Percentiles rank a stretch among this genome's conserved stretches.
Evolutionary conservation across 2,113 vertebrate species (phyloP).

Genomic region (Seriola rivoliana): DNA sequence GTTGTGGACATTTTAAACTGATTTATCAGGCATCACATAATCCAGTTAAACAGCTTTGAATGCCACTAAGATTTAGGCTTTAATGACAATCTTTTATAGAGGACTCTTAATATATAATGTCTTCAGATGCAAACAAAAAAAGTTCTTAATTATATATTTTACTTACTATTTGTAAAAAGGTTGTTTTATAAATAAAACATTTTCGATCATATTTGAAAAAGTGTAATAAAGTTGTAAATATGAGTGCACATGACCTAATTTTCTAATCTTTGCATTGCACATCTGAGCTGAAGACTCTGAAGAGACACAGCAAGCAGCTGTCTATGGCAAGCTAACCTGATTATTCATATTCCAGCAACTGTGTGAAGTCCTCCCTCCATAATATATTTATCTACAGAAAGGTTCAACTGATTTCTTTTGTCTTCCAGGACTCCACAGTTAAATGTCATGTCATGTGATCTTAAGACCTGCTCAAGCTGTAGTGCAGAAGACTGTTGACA

Average conservation of each 20-base stretch:
- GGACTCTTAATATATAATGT: neutral
- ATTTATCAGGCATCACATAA: neutral
- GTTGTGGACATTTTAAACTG: neutral
- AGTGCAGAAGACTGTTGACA: too few species aligned
- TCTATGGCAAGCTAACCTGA: too few species aligned
- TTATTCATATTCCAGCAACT: too few species aligned
- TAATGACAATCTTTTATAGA: neutral
- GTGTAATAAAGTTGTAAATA: constrained; percentile 64
- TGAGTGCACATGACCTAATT: neutral
- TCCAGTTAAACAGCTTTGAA: neutral
- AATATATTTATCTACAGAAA: too few species aligned
- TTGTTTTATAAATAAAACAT: constrained; percentile 28
- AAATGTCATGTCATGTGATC: too few species aligned
- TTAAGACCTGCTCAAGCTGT: too few species aligned
- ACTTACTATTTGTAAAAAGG: constrained; percentile 21
- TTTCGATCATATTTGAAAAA: constrained; percentile 35
- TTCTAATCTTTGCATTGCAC: neutral
- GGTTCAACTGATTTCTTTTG: too few species aligned
- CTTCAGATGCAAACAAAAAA: constrained; percentile 4
- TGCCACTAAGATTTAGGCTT: neutral
- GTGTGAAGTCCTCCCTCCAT: too few species aligned
- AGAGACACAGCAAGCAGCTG: too few species aligned
- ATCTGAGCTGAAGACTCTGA: neutral
- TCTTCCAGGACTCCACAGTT: too few species aligned
- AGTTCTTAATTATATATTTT: neutral